phyloP scores from a whole-genome alignment of 2,113 vertebrate species.

The Oplegnathus fasciatus region DNA sequence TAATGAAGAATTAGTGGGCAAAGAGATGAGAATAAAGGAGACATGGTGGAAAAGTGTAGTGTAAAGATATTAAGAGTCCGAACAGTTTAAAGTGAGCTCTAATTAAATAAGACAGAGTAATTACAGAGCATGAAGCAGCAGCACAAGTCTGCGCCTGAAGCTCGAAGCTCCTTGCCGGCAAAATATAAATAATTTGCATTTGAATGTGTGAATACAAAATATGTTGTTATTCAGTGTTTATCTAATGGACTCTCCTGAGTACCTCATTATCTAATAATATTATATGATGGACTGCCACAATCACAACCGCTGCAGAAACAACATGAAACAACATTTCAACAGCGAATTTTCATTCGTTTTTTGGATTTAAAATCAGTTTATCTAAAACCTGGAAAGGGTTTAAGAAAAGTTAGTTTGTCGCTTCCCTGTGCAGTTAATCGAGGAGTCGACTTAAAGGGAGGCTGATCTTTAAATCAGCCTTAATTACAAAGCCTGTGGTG shows the following conservation, averaged over 20 bases:
- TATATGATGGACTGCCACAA: background rate
- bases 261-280: background rate
- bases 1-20: too few species aligned
- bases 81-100: background rate
- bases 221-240: background rate
- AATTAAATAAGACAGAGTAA: background rate
- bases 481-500: background rate
- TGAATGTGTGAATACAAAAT: background rate
- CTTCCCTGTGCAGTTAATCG: background rate
- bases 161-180: background rate
- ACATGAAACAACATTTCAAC: background rate
- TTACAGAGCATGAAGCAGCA: background rate
- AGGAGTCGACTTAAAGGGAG: background rate
- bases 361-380: background rate
- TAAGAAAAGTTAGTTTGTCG: background rate
- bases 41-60: too few species aligned
- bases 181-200: background rate
- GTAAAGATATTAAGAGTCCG: background rate
- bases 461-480: background rate
- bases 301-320: background rate
- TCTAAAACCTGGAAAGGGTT: background rate
- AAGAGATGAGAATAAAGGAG: background rate
- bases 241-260: background rate
- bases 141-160: background rate
- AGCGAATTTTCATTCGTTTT: background rate